A percentile compares a stretch with the other conserved stretches of the same genome.
Evolutionary conservation across 1,140 invertebrate species (phyloP).

Genomic region (Rhyzopertha dominica): DNA sequence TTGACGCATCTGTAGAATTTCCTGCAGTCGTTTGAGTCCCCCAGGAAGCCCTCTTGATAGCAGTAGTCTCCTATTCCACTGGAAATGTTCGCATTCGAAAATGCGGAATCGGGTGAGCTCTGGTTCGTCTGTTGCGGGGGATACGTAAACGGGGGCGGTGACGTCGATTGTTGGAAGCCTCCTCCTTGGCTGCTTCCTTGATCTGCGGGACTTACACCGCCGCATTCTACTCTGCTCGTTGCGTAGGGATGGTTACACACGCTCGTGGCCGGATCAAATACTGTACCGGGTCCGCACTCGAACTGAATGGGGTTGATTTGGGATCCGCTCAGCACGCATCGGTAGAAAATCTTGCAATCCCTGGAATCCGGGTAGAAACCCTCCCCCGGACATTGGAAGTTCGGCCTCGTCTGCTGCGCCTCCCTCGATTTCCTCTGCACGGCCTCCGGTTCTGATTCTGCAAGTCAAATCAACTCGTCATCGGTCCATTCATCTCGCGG

Average conservation of each 20-base stretch:
- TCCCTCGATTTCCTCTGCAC: too few relatives aligned
- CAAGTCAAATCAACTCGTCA: too few relatives aligned
- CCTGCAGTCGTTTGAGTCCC: slow-evolving; percentile 54
- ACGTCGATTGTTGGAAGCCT: slow-evolving; percentile 1
- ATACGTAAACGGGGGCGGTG: not conserved
- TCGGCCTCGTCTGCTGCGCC: too few relatives aligned
- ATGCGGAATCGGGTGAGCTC: too few relatives aligned
- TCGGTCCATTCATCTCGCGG: too few relatives aligned
- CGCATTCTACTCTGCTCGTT: slow-evolving; percentile 42
- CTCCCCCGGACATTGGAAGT: slow-evolving; percentile 33
- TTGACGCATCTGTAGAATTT: slow-evolving; percentile 67
- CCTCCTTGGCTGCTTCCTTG: slow-evolving; percentile 4
- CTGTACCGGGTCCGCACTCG: slow-evolving; percentile 63
- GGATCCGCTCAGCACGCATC: slow-evolving; percentile 30
- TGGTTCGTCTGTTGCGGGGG: too few relatives aligned
- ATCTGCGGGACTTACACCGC: too few relatives aligned
- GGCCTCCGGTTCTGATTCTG: too few relatives aligned
- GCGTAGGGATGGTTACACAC: slow-evolving; percentile 63
- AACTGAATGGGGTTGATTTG: slow-evolving; percentile 51
- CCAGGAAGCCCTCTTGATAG: slow-evolving; percentile 39
- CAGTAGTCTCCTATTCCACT: too few relatives aligned
- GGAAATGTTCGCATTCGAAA: too few relatives aligned
- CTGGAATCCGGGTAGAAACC: slow-evolving; percentile 33
- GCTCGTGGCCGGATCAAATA: slow-evolving; percentile 61
- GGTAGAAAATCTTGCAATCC: slow-evolving; percentile 35